These are phyloP conservation scores for Andricus quercusramuli DNA, from an alignment of 2,888 invertebrate species.

Conservation along the genomic window DNA sequence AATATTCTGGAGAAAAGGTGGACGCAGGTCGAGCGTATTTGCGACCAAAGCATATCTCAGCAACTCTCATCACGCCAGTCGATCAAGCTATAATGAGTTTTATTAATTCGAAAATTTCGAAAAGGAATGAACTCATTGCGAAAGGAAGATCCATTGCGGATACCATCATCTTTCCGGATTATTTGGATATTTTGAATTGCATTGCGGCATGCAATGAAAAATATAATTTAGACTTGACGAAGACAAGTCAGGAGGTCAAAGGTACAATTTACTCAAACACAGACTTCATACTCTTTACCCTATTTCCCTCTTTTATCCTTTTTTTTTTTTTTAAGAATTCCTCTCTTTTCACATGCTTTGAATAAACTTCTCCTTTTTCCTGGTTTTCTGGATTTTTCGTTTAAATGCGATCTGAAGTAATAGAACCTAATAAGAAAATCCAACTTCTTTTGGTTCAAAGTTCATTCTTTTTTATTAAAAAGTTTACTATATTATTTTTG, in stretches of 20 bases:
- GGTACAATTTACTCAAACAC: background rate
- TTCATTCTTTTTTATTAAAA: too few relatives aligned
- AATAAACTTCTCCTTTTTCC: too few relatives aligned
- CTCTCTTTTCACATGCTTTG: too few relatives aligned
- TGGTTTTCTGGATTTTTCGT: too few relatives aligned
- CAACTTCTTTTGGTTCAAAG: too few relatives aligned
- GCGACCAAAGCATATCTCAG: constrained; percentile 63
- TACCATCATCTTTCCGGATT: constrained; percentile 70
- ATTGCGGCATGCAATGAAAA: constrained; percentile 64
- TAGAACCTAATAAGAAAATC: too few relatives aligned
- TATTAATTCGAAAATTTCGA: constrained; percentile 67
- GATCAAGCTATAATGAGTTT: constrained; percentile 72
- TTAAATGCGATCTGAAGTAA: too few relatives aligned
- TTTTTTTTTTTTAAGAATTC: too few relatives aligned
- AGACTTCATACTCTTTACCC: background rate
- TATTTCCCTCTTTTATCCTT: too few relatives aligned
- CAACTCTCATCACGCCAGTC: constrained; percentile 65
- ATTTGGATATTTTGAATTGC: constrained; percentile 69
- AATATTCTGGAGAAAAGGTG: constrained; percentile 63
- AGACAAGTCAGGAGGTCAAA: background rate
- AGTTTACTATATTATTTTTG: too few relatives aligned
- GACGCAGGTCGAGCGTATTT: constrained; percentile 67
- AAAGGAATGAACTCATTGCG: constrained; percentile 55
- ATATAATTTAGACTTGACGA: background rate
- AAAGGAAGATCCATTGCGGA: constrained; percentile 57